phyloP scores from a whole-genome alignment of 2,113 vertebrate species.

The Pedetes capensis region DNA sequence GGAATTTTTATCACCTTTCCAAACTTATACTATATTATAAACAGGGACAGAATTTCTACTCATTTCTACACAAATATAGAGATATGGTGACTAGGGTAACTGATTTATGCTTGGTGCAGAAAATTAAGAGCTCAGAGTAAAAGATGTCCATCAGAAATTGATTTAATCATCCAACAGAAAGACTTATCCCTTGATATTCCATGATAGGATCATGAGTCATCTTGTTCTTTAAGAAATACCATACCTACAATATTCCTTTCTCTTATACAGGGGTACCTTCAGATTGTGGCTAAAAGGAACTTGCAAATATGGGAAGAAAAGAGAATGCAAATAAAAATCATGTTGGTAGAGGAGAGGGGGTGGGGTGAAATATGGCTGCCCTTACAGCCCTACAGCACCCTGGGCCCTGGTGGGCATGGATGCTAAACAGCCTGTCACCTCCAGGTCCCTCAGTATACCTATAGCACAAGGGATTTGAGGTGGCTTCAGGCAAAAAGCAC shows the following conservation, averaged over 20 bases:
- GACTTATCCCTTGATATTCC: neutral
- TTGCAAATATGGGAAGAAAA: neutral
- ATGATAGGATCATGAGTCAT: neutral
- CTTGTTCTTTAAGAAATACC: neutral
- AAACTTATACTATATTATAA: neutral
- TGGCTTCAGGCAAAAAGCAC: slow-evolving; percentile 11
- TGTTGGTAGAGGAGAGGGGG: fast-evolving
- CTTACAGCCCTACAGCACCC: neutral
- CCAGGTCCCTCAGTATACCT: neutral
- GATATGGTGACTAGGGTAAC: neutral
- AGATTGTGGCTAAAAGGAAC: neutral
- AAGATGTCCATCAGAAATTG: neutral
- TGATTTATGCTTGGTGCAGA: neutral
- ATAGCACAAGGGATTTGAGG: neutral
- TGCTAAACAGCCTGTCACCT: neutral
- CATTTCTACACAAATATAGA: neutral
- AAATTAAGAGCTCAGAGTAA: neutral
- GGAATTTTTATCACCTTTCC: neutral
- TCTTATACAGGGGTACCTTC: neutral
- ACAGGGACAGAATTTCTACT: neutral
- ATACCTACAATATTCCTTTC: neutral
- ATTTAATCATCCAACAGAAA: neutral
- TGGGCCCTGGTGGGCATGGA: neutral
- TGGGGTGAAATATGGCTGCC: neutral
- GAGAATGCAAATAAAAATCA: neutral